These are phyloP conservation scores for Amphiprion ocellaris DNA, from an alignment of 2,113 vertebrate genomes.

Conservation along the genomic window DNA sequence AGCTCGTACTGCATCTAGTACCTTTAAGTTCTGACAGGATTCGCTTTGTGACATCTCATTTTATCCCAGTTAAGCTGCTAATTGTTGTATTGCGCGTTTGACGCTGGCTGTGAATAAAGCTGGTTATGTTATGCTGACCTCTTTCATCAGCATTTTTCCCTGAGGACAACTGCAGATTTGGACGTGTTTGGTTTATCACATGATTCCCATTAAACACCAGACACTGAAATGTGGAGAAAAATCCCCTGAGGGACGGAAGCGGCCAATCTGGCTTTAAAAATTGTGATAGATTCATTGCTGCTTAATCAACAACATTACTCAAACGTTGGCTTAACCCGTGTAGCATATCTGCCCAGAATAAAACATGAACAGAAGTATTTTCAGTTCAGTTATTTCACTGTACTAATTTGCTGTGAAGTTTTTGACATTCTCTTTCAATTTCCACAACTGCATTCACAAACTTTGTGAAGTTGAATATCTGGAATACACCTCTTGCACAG, in stretches of 20 bases:
- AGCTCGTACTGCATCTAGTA: not conserved
- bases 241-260: slow-evolving; percentile 24
- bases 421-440: not conserved
- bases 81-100: slow-evolving; percentile 24
- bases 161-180: slow-evolving; percentile 10
- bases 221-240: slow-evolving; percentile 10
- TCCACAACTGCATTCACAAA: not conserved
- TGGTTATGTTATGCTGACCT: slow-evolving; percentile 30
- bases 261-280: slow-evolving; percentile 24
- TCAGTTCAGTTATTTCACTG: not conserved
- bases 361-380: not conserved
- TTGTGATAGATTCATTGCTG: not conserved
- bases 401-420: not conserved
- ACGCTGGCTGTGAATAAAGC: not conserved
- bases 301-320: slow-evolving; percentile 6
- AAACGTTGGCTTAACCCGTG: not conserved
- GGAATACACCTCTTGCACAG: not conserved
- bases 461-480: not conserved
- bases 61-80: slow-evolving; percentile 4
- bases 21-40: slow-evolving; percentile 17
- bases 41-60: slow-evolving; percentile 13
- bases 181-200: slow-evolving; percentile 36
- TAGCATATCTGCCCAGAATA: not conserved
- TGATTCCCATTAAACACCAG: slow-evolving; percentile 16
- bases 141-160: slow-evolving; percentile 33